Base-by-base conservation (phyloP, 2,888 invertebrate species). In the Stomorhina lunata region DNA sequence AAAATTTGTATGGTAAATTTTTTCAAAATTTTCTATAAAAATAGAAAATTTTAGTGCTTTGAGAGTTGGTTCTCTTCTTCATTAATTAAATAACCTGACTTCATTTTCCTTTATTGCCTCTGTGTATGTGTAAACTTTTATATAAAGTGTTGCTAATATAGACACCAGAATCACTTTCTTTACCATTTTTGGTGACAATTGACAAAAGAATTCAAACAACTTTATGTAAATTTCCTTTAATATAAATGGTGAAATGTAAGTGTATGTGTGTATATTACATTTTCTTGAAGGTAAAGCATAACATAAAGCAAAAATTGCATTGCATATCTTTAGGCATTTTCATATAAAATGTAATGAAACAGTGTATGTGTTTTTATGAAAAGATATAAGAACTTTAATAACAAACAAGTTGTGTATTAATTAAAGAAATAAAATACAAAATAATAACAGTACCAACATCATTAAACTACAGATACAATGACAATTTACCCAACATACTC, bases 341-440 rank as follows among this genome's bases (percentile, higher is more conserved):
- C 20, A 61, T n/a, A n/a, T n/a, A n/a, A n/a, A 61, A 40, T 69
- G 37, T 48, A 29, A 17, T 9, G 17, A 12, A 6, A 59, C 15
- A 7, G 6, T 17, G 34, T 48, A 20, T 68, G 20, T 65, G 37
- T 65, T 9, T 57, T 15, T 50, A 27, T 40, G 27, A 10, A 4
- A 53, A 27, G 40, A 20, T 43, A 32, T 63, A 15, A 37, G 10
- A 66, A 34, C 50, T 34, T 15, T 9, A 40, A 40, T 20, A 10
- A 73, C 25, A 71, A 55, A 50, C 57, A 61, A 55, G 22, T 6
- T 43, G 17, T 61, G 34, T 73, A 72, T 53, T 78, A 81, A 81
- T 81, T 81, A 81, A 77, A 81, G 73, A 69, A 69, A 78, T 73
- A 71, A 75, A 71, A 53, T 65, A 65, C 17, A 75, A 76, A 57